Base-by-base conservation (phyloP, 1,140 invertebrate species). In the Metaphire vulgaris region DNA sequence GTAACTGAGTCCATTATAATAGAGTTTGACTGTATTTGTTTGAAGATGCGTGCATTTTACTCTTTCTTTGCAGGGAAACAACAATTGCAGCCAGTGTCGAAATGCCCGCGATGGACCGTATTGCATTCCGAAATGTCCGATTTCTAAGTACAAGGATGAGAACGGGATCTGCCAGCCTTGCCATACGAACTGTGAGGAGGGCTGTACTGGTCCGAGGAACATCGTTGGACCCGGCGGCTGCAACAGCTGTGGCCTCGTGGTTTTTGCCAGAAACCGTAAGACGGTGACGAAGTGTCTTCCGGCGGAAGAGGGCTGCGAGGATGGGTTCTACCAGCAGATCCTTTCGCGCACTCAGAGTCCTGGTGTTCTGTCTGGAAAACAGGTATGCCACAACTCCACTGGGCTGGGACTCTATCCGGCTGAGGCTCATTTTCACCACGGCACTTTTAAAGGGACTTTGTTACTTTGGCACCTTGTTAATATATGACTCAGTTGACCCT, bases 21-120 rank as follows among this genome's bases (percentile, higher is more conserved):
- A n/a, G n/a, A n/a, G n/a, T n/a, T n/a, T n/a, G n/a, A n/a, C n/a
- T n/a, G n/a, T n/a, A n/a, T n/a, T n/a, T n/a, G n/a, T n/a, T n/a
- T n/a, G n/a, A n/a, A n/a, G n/a, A n/a, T n/a, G n/a, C n/a, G n/a
- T n/a, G n/a, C n/a, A n/a, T n/a, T n/a, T n/a, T n/a, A n/a, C 74
- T 69, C 75, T 74, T 76, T 76, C 65, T 78, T 76, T 80, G 16
- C 79, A 87, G 85, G 93, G 91, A 29, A 89, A 92, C 1, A 92
- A 91, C 21, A 90, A 96, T 77, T 99, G 97, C 84, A 90, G 89
- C 0, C 88, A 88, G 56, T 99, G 97, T 84, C 92, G 91, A 81
- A 88, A 97, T 83, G 92, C 95, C 2, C 77, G 80, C 65, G 93
- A 97, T 85, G 93, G 94, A 0, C 92, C 93, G 1, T 93, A 91